Percentiles rank a stretch among this genome's conserved stretches.
phyloP scores from a whole-genome alignment of 2,113 vertebrate genomes.

The Acanthochromis polyacanthus region DNA sequence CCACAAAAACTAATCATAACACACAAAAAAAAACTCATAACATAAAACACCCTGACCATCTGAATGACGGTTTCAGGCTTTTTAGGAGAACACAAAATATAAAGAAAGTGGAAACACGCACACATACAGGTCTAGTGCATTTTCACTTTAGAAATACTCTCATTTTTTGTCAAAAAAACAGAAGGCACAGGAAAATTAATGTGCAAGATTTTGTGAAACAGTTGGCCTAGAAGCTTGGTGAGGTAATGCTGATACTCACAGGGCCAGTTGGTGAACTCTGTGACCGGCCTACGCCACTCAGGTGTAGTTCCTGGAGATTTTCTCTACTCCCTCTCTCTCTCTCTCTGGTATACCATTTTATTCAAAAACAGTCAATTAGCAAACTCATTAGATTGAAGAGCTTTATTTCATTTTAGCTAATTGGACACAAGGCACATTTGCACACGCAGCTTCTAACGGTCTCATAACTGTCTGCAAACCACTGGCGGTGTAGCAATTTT shows the following conservation, averaged over 20 bases:
- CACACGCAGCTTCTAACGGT: background rate
- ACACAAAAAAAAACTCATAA: background rate
- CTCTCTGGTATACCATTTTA: background rate
- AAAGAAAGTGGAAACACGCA: background rate
- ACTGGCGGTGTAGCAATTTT: background rate
- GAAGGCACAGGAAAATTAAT: background rate
- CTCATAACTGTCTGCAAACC: background rate
- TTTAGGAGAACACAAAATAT: background rate
- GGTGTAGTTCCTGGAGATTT: background rate
- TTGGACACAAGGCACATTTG: background rate
- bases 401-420: background rate
- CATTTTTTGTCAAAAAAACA: background rate
- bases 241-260: background rate
- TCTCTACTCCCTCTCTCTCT: background rate
- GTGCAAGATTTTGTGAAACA: background rate
- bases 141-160: background rate
- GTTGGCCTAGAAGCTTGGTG: background rate
- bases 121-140: background rate
- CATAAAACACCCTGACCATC: background rate
- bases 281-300: background rate
- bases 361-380: background rate
- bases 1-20: background rate
- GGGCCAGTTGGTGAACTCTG: background rate
- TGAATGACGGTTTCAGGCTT: background rate
- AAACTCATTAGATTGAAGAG: background rate